Conservation (phyloP, 2,113 vertebrate genomes). For the Ammodytes marinus region DNA sequence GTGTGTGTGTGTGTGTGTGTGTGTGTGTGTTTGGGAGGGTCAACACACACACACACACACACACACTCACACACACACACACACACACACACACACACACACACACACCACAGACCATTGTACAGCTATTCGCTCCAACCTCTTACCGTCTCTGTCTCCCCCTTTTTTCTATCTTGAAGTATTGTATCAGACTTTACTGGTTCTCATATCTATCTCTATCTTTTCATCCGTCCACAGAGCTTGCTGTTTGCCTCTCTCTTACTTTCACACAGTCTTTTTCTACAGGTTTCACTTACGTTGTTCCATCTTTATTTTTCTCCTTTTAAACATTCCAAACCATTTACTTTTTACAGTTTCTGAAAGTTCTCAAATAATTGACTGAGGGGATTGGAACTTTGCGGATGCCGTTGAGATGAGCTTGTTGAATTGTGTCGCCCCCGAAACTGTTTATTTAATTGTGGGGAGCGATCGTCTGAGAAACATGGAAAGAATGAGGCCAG, state of each 20-base stretch:
- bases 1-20: too few species aligned
- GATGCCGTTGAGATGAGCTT: constrained; percentile 78
- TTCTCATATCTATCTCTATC: constrained; percentile 27
- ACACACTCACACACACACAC: constrained; percentile 59
- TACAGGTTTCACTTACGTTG: constrained; percentile 54
- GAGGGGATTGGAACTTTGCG: not conserved
- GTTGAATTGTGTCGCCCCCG: constrained; percentile 80
- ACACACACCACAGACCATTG: constrained; percentile 63
- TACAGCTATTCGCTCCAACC: constrained; percentile 66
- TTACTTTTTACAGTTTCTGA: constrained; percentile 14
- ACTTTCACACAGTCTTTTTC: constrained; percentile 57
- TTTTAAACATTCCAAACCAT: constrained; percentile 21
- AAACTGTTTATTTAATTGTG: constrained; percentile 94
- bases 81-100: constrained; percentile 61
- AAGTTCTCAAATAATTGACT: constrained; percentile 32
- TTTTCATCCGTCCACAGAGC: constrained; percentile 25
- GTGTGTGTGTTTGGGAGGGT: constrained; percentile 66
- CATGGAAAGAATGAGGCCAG: constrained; percentile 96
- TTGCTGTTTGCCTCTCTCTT: constrained; percentile 42
- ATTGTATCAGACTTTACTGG: constrained; percentile 45
- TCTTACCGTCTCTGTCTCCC: constrained; percentile 22
- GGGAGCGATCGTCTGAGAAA: constrained; percentile 92
- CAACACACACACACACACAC: constrained; percentile 64
- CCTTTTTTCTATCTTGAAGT: constrained; percentile 44
- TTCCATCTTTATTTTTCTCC: constrained; percentile 18